A percentile compares a stretch with the other conserved stretches of the same genome.
Conservation (phyloP, 2,888 invertebrate genomes). For the Zeuzera pyrina region DNA sequence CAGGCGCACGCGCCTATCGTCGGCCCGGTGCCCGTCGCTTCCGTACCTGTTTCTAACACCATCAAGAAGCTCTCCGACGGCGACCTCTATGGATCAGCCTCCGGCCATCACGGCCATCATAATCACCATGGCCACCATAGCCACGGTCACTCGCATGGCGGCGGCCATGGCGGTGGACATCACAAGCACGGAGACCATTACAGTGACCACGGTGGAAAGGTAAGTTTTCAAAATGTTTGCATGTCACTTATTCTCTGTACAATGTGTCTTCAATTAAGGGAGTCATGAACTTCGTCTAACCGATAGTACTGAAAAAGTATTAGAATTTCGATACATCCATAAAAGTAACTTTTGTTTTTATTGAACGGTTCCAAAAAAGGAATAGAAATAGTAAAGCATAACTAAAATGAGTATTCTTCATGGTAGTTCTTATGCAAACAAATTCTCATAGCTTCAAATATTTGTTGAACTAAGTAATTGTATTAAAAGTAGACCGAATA, state of each 20-base stretch:
- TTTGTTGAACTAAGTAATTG: background rate
- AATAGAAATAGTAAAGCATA: too few relatives aligned
- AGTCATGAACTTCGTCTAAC: too few relatives aligned
- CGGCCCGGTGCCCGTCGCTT: constrained; percentile 16
- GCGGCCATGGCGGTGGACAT: constrained; percentile 68
- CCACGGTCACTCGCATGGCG: constrained; percentile 38
- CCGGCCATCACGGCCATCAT: constrained; percentile 23
- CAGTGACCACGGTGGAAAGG: constrained; percentile 70
- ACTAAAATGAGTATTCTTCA: too few relatives aligned
- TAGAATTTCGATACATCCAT: too few relatives aligned
- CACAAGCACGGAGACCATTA: constrained; percentile 66
- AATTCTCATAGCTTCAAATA: too few relatives aligned
- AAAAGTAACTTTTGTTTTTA: too few relatives aligned
- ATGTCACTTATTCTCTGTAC: background rate
- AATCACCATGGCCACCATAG: constrained; percentile 29
- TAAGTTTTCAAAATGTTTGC: constrained; percentile 22
- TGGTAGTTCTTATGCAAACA: too few relatives aligned
- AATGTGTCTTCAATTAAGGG: background rate
- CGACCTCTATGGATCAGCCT: constrained; percentile 31
- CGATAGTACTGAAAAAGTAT: too few relatives aligned
- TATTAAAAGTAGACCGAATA: background rate
- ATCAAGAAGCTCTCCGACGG: constrained; percentile 26
- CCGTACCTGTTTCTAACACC: constrained; percentile 19
- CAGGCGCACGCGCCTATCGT: constrained; percentile 14
- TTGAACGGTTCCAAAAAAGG: too few relatives aligned